Percentiles rank a stretch among this genome's conserved stretches.
Evolutionary conservation across 2,797 vertebrate genomes (phyloP).

Genomic region (Streptopelia turtur): DNA sequence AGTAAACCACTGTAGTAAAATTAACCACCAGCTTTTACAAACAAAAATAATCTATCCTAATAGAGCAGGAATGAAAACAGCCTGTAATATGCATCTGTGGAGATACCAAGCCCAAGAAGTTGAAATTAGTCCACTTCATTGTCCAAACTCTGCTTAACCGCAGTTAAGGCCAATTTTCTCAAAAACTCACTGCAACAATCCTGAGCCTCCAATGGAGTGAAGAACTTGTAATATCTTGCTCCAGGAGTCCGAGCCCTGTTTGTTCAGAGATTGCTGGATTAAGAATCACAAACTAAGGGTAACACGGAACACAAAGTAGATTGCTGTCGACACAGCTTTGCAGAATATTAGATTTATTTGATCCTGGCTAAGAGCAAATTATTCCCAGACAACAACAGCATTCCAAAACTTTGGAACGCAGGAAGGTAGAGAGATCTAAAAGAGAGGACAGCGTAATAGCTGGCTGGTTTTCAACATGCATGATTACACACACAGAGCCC

Average conservation of each 20-base stretch:
- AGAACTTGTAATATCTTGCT: slow-evolving; percentile 52
- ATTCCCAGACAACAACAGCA: background rate
- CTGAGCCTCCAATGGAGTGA: background rate
- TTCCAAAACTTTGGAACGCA: slow-evolving; percentile 3
- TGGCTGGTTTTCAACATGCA: slow-evolving; percentile 2
- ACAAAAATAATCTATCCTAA: background rate
- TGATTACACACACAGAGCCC: background rate
- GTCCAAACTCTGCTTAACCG: slow-evolving; percentile 19
- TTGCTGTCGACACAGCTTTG: background rate
- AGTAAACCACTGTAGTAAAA: background rate
- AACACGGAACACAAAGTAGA: background rate
- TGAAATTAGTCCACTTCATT: slow-evolving; percentile 7
- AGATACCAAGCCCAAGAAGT: background rate
- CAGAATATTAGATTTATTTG: background rate
- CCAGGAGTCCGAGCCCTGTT: background rate
- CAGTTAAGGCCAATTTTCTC: slow-evolving; percentile 13
- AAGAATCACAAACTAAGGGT: background rate
- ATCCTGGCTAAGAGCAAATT: background rate
- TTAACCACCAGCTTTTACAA: background rate
- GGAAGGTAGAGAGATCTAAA: background rate
- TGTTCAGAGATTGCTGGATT: background rate
- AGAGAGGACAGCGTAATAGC: background rate
- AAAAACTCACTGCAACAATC: slow-evolving; percentile 44
- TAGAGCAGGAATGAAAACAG: background rate
- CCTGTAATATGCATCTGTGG: background rate